Percentiles rank a stretch among this genome's conserved stretches.
Evolutionary conservation across 1,140 invertebrate species (phyloP).

Genomic region (Gryon sp.): DNA sequence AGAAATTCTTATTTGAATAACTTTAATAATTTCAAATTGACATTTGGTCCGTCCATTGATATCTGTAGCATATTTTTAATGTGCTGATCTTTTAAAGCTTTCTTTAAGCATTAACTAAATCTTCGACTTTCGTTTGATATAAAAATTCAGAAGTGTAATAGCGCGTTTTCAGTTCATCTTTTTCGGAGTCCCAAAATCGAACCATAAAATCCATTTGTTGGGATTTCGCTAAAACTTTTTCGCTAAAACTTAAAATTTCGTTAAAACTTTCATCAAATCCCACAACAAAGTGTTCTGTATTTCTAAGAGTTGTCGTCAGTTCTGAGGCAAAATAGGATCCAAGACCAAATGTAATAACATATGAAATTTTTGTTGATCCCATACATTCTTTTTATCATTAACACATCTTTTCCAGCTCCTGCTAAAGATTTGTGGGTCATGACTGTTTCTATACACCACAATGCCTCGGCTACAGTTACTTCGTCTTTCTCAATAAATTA

Average conservation of each 20-base stretch:
- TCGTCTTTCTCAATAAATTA: no score
- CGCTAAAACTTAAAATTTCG: no score
- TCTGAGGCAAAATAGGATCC: no score
- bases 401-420: no score
- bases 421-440: no score
- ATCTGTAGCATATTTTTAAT: constrained; percentile 41
- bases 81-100: no score
- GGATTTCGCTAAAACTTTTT: no score
- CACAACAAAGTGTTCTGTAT: constrained; percentile 21
- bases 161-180: constrained; percentile 20
- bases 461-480: no score
- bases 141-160: constrained; percentile 50
- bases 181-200: constrained; percentile 37
- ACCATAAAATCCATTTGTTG: constrained; percentile 51
- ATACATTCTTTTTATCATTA: no score
- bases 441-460: no score
- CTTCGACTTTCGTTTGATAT: constrained; percentile 7
- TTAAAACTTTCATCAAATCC: constrained; percentile 33
- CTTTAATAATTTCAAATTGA: constrained; percentile 45
- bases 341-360: constrained; percentile 16
- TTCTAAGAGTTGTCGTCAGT: no score
- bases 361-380: constrained; percentile 8
- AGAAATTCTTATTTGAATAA: constrained; percentile 24
- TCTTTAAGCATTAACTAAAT: constrained; percentile 34
- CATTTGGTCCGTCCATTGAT: constrained; percentile 60